Evolutionary conservation across 2,797 vertebrate species (phyloP), one percentile per base, ranked within the genome.

Genomic region (Rhinichthys osculus): DNA sequence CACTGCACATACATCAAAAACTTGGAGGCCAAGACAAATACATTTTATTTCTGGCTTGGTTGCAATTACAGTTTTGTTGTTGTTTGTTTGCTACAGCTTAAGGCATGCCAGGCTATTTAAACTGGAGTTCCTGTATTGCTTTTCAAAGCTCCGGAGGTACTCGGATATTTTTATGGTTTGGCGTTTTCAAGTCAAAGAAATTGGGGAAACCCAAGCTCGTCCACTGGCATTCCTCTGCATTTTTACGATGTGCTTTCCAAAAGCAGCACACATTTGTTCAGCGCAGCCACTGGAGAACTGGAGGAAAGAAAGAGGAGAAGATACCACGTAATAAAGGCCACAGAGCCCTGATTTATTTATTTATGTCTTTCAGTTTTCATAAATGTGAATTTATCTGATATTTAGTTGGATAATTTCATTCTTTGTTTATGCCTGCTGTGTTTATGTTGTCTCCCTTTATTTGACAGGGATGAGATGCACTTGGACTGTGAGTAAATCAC

Each of bases 141-240:
- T 88, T 82, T 82, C 87, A 86, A 76, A 76, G 78, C 50, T 71
- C 85, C 47, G 79, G 78, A 82, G 77, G 67, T 76, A 69, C 85
- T 72, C 30, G 27, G 59, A 67, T 72, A 71, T 77, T 84, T 85
- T 88, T 82, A 86, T 64, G 52, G 87, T 70, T 86, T 88, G 85
- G 47, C 33, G 10, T 86, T 82, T 86, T 86, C 17, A 8, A 71
- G 30, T 72, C 19, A 70, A 86, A 79, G 78, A 81, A 84, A 84
- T 47, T 33, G 72, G 57, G 62, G 57, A 85, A 86, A 84, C 59
- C 73, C 78, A 84, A 86, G 47, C 78, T 57, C 70, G 73, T 82
- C 69, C 72, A 78, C 73, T 81, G 78, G 77, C 44, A 85, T 79
- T 71, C 69, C 80, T 73, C 16, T 77, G 64, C 21, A 82, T 88